Base-by-base conservation (phyloP, 2,888 invertebrate genomes). In the Phoenoteleia sp. region DNA sequence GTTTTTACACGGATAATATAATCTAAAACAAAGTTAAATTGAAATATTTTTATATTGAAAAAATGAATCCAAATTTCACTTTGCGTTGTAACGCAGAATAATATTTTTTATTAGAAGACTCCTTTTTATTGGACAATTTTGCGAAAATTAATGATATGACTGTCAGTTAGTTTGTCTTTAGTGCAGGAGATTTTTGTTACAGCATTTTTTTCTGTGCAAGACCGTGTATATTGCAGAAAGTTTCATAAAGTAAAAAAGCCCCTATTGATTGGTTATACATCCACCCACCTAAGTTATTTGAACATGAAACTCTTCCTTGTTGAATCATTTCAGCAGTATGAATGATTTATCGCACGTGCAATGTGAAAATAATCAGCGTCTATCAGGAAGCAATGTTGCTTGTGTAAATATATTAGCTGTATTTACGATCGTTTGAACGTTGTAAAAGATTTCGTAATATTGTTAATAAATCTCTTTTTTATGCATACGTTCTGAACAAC, bases 371-470 rank as follows among this genome's bases (percentile, higher is more conserved):
- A 62, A 76, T 76, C 76, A 56, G 42, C 54, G 56, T 66, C 66
- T 76, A 76, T 76, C 76, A 66, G 75, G 52, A 69, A 69, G 69
- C 69, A 69, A 69, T 52, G 33, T 19, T 62, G 74, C 74, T 33
- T 62, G 74, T 39, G 62, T 29, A 62, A 74, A 62, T 62, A n/a
- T n/a, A 62, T 74, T 62, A 62, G 62, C 21, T 27, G 62, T 49
- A 52, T 74, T 64, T 75, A 75, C 75, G 64, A 75, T 75, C 62
- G 52, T 75, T 75, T 36, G 49, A 21, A 39, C 39, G 75, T 54
- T 75, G 64, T 62, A 52, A 64, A 74, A 75, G 36, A 62, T 75
- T 49, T 75, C 52, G 15, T 56, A 66, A 72, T 60, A 47, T 36
- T 60, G 23, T 60, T 72, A 60, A 29, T 72, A 60, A 72, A 60